phyloP scores from a whole-genome alignment of 2,113 vertebrate species.

The Dicentrarchus labrax region DNA sequence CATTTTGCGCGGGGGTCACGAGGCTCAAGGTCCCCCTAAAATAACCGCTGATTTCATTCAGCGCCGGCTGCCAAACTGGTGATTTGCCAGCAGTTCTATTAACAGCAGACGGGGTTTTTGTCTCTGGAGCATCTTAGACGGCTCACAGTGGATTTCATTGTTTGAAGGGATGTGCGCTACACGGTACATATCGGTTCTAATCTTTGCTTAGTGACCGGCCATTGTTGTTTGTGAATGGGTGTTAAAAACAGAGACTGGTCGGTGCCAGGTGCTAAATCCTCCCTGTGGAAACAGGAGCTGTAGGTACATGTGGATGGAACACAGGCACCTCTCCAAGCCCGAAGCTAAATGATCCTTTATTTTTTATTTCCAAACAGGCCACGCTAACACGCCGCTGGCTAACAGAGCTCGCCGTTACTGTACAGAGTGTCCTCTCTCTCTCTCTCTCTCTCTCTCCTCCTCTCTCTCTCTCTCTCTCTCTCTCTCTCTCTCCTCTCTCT shows the following conservation, averaged over 20 bases:
- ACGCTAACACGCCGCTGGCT: background rate
- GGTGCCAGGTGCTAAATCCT: slow-evolving; percentile 62
- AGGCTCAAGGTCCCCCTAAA: slow-evolving; percentile 63
- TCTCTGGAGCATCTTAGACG: slow-evolving; percentile 12
- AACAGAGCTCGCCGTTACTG: background rate
- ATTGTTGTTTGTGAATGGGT: slow-evolving; percentile 54
- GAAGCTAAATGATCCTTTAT: slow-evolving; percentile 37
- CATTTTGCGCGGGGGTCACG: slow-evolving; percentile 32
- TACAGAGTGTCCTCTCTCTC: background rate
- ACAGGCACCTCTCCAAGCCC: slow-evolving; percentile 37
- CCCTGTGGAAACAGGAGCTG: slow-evolving; percentile 58
- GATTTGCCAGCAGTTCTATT: slow-evolving; percentile 29
- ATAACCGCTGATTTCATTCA: slow-evolving; percentile 52
- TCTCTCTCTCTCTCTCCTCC: no score
- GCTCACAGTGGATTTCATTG: slow-evolving; percentile 19
- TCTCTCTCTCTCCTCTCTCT: no score
- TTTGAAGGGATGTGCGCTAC: background rate
- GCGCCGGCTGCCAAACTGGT: slow-evolving; percentile 39
- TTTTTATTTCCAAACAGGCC: slow-evolving; percentile 34
- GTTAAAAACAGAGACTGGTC: slow-evolving; percentile 29
- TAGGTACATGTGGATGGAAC: slow-evolving; percentile 44
- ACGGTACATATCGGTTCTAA: slow-evolving; percentile 8
- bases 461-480: no score
- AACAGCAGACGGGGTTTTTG: background rate
- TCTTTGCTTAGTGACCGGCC: slow-evolving; percentile 31